These are phyloP conservation scores for Drosophila ustulata DNA, from an alignment of 2,888 invertebrate genomes.

Conservation along the genomic window DNA sequence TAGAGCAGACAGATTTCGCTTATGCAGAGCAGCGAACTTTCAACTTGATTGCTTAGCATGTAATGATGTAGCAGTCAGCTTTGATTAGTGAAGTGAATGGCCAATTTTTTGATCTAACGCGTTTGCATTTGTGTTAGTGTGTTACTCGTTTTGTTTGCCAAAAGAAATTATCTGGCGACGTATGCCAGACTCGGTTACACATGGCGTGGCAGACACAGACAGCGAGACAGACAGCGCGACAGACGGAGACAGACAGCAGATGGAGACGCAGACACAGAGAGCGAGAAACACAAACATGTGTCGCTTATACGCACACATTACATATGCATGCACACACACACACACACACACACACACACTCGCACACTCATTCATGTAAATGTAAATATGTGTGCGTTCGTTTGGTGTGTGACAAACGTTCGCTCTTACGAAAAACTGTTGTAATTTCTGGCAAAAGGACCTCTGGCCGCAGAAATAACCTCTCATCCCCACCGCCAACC, in stretches of 20 bases:
- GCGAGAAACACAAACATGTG: slow-evolving; percentile 25
- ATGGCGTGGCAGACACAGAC: slow-evolving; percentile 32
- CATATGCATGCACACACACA: slow-evolving; percentile 34
- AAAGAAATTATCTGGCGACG: slow-evolving; percentile 17
- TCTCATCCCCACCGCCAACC: slow-evolving; percentile 2
- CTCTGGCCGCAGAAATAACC: slow-evolving; percentile 31
- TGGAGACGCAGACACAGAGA: slow-evolving; percentile 13
- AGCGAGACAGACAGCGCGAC: not conserved
- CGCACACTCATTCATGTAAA: slow-evolving; percentile 2
- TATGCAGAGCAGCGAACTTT: slow-evolving; percentile 15
- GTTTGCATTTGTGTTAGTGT: slow-evolving; percentile 10
- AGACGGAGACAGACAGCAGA: slow-evolving; percentile 4
- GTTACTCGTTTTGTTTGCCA: slow-evolving; percentile 8
- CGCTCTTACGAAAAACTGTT: slow-evolving; percentile 55
- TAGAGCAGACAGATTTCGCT: slow-evolving; percentile 10
- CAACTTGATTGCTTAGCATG: slow-evolving; percentile 10
- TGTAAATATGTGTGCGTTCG: slow-evolving; percentile 18
- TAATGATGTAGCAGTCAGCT: slow-evolving; percentile 31
- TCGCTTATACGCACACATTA: slow-evolving; percentile 36
- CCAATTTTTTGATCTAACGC: slow-evolving; percentile 30
- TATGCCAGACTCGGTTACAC: slow-evolving; percentile 50
- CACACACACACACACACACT: slow-evolving; percentile 16
- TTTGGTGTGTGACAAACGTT: slow-evolving; percentile 57
- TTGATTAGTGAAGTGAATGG: slow-evolving; percentile 28
- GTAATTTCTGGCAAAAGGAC: slow-evolving; percentile 60